A percentile compares a stretch with the other conserved stretches of the same genome.
Evolutionary conservation across 2,888 invertebrate species (phyloP).

Genomic region (Agriopis aurantiaria): DNA sequence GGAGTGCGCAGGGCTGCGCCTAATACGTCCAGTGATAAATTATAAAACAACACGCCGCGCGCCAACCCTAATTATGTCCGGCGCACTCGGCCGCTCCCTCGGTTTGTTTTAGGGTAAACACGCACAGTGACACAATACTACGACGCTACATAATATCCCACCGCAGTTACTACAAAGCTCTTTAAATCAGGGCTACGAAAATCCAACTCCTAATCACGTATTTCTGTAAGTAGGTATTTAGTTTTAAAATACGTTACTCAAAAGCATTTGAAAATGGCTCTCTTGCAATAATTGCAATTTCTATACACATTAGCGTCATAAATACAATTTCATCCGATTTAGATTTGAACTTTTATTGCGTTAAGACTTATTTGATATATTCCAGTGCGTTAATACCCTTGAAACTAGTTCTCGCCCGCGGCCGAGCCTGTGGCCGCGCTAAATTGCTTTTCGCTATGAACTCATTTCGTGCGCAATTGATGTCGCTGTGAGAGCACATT

Average conservation of each 20-base stretch:
- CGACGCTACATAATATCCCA: no score
- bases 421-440: constrained; percentile 35
- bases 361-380: neutral
- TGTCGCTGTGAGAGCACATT: constrained; percentile 23
- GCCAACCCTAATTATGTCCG: constrained; percentile 53
- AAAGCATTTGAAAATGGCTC: no score
- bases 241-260: no score
- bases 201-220: no score
- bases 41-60: constrained; percentile 50
- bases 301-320: no score
- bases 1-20: constrained; percentile 31
- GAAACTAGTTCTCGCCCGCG: constrained; percentile 31
- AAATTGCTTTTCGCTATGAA: constrained; percentile 41
- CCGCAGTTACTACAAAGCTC: no score
- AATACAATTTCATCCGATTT: no score
- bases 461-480: constrained; percentile 33
- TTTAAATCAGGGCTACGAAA: no score
- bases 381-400: neutral
- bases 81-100: constrained; percentile 38
- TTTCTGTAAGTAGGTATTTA: no score
- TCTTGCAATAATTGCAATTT: no score
- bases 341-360: no score
- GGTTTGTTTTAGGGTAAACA: constrained; percentile 34
- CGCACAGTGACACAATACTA: neutral
- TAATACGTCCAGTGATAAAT: constrained; percentile 46